Evolutionary conservation across 1,140 invertebrate genomes (phyloP).

Genomic region (Lasaia peninsularis): DNA sequence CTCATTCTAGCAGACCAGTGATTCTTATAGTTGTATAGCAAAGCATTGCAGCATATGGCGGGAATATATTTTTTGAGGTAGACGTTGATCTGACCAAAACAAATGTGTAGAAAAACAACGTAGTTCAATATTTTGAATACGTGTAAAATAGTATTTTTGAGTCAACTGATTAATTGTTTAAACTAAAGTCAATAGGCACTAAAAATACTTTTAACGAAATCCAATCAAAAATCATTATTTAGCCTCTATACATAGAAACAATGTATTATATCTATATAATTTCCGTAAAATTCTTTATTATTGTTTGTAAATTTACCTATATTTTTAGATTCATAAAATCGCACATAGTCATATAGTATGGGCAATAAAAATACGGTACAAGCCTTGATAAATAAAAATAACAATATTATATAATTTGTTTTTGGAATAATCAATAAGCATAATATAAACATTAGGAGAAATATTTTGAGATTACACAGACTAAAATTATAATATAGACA

Average conservation of each 20-base stretch:
- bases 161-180: background rate
- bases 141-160: constrained; percentile 3
- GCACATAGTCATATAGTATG: background rate
- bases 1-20: constrained; percentile 13
- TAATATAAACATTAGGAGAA: constrained; percentile 9
- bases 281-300: background rate
- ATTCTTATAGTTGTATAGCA: constrained; percentile 7
- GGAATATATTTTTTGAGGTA: constrained; percentile 16
- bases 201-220: background rate
- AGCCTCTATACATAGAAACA: constrained; percentile 4
- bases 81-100: constrained; percentile 13
- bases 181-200: background rate
- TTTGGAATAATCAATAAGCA: constrained; percentile 5
- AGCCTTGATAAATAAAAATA: background rate
- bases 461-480: constrained; percentile 4
- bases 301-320: background rate
- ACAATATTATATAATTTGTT: background rate
- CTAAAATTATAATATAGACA: constrained; percentile 3
- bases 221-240: background rate
- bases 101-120: background rate
- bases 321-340: background rate
- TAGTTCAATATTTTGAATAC: background rate
- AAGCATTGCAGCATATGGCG: constrained; percentile 10
- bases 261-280: background rate
- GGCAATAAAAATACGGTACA: background rate